These are phyloP conservation scores for Novumbra hubbsi DNA, from an alignment of 2,797 vertebrate species.

Conservation along the genomic window DNA sequence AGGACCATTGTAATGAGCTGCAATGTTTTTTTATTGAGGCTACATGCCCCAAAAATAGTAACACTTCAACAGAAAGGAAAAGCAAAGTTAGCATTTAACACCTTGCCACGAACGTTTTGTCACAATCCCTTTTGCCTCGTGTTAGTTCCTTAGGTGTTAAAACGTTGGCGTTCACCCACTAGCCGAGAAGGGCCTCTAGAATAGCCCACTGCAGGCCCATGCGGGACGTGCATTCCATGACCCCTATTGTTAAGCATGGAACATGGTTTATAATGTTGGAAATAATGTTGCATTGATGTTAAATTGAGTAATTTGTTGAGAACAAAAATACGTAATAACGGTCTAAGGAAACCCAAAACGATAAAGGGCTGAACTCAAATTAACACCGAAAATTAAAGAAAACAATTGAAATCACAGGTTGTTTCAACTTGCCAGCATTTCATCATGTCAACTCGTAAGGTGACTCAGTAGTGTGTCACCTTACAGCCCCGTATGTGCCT, in stretches of 20 bases:
- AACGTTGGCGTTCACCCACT: constrained; percentile 34
- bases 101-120: background rate
- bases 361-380: too few species aligned
- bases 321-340: too few species aligned
- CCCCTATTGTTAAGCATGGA: background rate
- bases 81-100: background rate
- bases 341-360: too few species aligned
- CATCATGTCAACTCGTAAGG: too few species aligned
- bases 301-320: too few species aligned
- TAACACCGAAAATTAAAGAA: too few species aligned
- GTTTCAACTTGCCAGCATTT: too few species aligned
- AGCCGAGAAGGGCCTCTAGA: constrained; percentile 27
- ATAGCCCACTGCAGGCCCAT: constrained; percentile 21
- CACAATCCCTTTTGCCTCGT: constrained; percentile 2
- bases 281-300: too few species aligned
- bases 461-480: too few species aligned
- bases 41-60: background rate
- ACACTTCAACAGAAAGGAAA: background rate
- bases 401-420: too few species aligned
- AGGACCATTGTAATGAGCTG: background rate
- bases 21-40: background rate
- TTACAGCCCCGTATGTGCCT: too few species aligned
- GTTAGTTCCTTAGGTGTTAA: constrained; percentile 38
- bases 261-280: background rate
- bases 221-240: background rate